phyloP scores from a whole-genome alignment of 2,113 vertebrate genomes.

The Pomatorhinus ruficollis region DNA sequence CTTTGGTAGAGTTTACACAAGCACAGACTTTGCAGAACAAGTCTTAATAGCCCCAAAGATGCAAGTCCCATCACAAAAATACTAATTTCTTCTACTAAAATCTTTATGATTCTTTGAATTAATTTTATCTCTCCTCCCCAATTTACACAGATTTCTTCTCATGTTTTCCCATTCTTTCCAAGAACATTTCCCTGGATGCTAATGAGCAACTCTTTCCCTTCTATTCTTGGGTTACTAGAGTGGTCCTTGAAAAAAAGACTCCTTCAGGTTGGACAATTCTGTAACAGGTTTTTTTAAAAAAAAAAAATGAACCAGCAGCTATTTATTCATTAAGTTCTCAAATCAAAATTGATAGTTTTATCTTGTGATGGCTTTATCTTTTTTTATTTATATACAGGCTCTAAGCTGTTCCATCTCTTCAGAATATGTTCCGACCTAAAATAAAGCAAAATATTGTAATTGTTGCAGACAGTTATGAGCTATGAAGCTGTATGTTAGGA shows the following conservation, averaged over 20 bases:
- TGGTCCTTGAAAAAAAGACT: neutral
- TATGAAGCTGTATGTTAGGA: neutral
- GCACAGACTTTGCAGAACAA: neutral
- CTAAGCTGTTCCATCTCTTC: neutral
- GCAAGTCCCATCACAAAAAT: neutral
- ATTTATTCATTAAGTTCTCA: neutral
- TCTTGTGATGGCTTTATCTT: neutral
- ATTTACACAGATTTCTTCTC: neutral
- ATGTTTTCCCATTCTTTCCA: neutral
- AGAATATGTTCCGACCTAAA: neutral
- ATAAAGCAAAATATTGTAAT: neutral
- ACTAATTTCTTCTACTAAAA: neutral
- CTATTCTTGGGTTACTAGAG: neutral
- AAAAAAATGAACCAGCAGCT: rapidly evolving
- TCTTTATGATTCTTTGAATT: neutral
- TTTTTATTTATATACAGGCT: neutral
- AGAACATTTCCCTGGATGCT: neutral
- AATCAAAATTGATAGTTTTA: neutral
- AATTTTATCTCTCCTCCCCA: neutral
- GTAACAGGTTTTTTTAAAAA: neutral
- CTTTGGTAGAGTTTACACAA: neutral
- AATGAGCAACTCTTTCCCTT: neutral
- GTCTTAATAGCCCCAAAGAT: neutral
- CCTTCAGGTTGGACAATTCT: neutral
- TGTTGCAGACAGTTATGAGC: neutral